These are phyloP conservation scores for Tromatobia lineatoria DNA, from an alignment of 2,888 invertebrate species.

Conservation along the genomic window DNA sequence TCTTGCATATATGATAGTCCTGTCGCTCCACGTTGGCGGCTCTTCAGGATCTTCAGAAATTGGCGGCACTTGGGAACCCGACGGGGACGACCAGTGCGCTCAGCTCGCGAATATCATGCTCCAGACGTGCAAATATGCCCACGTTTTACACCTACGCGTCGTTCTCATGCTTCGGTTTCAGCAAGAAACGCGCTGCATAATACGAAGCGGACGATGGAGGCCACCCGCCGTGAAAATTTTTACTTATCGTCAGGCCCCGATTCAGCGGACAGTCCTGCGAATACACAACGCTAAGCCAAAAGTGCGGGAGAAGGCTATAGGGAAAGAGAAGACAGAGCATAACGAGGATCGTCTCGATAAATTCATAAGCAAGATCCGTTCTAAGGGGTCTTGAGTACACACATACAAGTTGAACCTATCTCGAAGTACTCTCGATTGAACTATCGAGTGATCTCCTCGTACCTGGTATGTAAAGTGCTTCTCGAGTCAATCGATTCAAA, in stretches of 20 bases:
- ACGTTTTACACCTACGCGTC: slow-evolving; percentile 68
- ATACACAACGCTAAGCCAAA: slow-evolving; percentile 10
- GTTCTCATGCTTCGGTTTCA: slow-evolving; percentile 31
- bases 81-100: slow-evolving; percentile 41
- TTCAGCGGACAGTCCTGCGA: slow-evolving; percentile 34
- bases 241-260: slow-evolving; percentile 61
- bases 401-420: slow-evolving; percentile 12
- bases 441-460: slow-evolving; percentile 52
- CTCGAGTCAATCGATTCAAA: slow-evolving; percentile 17
- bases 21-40: slow-evolving; percentile 11
- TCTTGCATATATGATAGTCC: slow-evolving; percentile 11
- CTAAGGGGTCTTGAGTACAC: not conserved
- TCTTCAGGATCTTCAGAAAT: slow-evolving; percentile 4
- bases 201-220: slow-evolving; percentile 42
- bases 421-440: slow-evolving; percentile 46
- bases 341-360: slow-evolving; percentile 23
- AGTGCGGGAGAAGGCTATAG: not conserved
- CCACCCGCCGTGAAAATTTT: slow-evolving; percentile 68
- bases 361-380: slow-evolving; percentile 21
- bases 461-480: slow-evolving; percentile 24
- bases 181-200: slow-evolving; percentile 55
- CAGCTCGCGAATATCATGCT: slow-evolving; percentile 58
- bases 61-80: slow-evolving; percentile 27
- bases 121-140: slow-evolving; percentile 65
- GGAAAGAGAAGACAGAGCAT: not conserved